These are phyloP conservation scores for Potamilus streckersoni DNA, from an alignment of 1,140 invertebrate species.

Conservation along the genomic window DNA sequence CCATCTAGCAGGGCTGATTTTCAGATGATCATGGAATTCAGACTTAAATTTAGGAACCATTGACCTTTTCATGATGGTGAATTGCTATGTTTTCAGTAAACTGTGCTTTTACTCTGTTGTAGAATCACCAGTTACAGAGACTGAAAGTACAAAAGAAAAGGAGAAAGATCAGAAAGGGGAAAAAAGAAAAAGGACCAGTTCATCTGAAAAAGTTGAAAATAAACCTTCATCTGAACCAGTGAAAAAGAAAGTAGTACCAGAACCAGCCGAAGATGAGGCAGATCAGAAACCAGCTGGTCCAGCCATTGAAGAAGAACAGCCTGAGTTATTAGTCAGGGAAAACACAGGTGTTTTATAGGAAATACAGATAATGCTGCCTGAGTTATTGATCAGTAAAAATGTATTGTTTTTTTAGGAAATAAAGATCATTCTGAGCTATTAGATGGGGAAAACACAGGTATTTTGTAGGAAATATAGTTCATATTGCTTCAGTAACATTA, in stretches of 20 bases:
- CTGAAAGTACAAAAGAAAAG: constrained; percentile 4
- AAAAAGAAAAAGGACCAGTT: background rate
- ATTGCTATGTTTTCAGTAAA: too few relatives aligned
- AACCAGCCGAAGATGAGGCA: background rate
- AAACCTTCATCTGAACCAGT: background rate
- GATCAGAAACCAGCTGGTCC: constrained; percentile 7
- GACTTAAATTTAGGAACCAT: too few relatives aligned
- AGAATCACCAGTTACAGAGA: constrained; percentile 10
- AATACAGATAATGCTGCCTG: background rate
- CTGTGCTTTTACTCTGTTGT: too few relatives aligned
- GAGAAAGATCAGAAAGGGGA: constrained; percentile 16
- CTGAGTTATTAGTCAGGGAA: too few relatives aligned
- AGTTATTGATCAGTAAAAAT: constrained; percentile 24
- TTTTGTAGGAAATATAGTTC: background rate
- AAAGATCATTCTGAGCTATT: background rate
- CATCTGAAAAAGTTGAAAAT: background rate
- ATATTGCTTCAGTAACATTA: background rate
- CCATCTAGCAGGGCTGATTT: too few relatives aligned
- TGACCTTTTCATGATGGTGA: too few relatives aligned
- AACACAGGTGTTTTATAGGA: background rate
- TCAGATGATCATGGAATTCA: too few relatives aligned
- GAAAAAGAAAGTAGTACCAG: constrained; percentile 3
- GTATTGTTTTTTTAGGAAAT: constrained; percentile 4
- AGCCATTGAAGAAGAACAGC: too few relatives aligned
- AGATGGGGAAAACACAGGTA: too few relatives aligned